Base-by-base conservation (phyloP, 2,797 vertebrate genomes). In the Danio albolineatus region DNA sequence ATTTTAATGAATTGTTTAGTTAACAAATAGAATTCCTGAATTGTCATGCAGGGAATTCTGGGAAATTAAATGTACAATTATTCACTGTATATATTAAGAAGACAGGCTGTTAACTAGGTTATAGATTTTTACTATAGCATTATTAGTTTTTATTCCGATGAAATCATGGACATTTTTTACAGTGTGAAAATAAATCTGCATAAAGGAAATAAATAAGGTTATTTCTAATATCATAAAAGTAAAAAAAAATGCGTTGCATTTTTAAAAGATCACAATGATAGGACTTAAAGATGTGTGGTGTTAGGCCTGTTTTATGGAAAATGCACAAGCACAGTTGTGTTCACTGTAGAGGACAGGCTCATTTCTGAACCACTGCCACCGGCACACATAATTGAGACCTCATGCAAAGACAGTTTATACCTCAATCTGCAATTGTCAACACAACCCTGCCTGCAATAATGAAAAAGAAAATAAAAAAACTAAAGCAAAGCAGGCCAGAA, bases 401-500 rank as follows among this genome's bases (percentile, higher is more conserved):
- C 82, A 84, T 83, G 62, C 85, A 80, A 83, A 83, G 84, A 83
- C 76, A 79, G 75, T 84, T 86, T 88, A 85, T 82, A 80, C 69
- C 86, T 75, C 80, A 84, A 82, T 84, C 81, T 82, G 59, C 66
- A 76, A 62, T 67, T 65, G 76, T 88, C 84, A 84, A 83, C 85
- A 85, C 17, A 2, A 57, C 41, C 46, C 54, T 16, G 54, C 56
- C 65, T 69, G 67, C 82, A 51, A 66, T 84, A 60, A 80, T 82
- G 73, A 62, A 81, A 86, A 84, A 65, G 38, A 82, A 82, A 82
- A 77, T 77, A 83, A 82, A 82, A 78, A 79, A 71, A 48, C 7
- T 60, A 79, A 84, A 83, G 73, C 80, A 84, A 82, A 84, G 78
- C 54, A 14, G 57, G 69, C 59, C 76, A 48, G 59, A 76, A 76